Base-by-base conservation (phyloP, 2,113 vertebrate genomes). In the Cercopithecus mona region DNA sequence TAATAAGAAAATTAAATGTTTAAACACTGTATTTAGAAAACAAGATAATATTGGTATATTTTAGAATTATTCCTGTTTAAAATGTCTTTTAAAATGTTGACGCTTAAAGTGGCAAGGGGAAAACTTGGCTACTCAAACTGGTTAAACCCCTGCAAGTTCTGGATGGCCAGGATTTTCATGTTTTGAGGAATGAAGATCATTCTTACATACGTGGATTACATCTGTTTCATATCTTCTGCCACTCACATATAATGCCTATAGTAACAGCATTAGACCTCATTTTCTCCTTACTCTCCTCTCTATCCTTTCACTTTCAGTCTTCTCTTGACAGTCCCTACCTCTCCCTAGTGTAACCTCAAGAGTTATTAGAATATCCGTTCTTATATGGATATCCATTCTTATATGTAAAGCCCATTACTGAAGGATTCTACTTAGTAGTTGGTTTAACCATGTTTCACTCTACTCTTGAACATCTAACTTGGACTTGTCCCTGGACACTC, bases 1-100 rank as follows among this genome's bases (percentile, higher is more conserved):
- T 76, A 93, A 11, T 78, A 81, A 93, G 68, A 96, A 93, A 93
- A 91, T 9, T 84, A 82, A 61, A 72, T 82, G 38, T 50, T 82
- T 64, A 82, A 76, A 90, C 6, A 20, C 17, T 70, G 32, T 48
- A 72, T 38, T 57, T 35, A 85, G 64, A 96, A 95, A 57, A 79
- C 6, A 93, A 25, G 25, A 86, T n/a, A 70, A 89, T 64, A 86
- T 17, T 40, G 4, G 35, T 68, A 10, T 61, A 88, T 79, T 88
- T 91, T 79, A 50, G 59, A 88, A 94, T 73, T 85, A 86, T 76
- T 81, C 48, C 70, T 27, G 83, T 48, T 38, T 32, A 88, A 83
- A 90, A 88, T 84, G 13, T 72, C 55, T 90, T 68, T 90, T 91
- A 50, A 93, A 93, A 91, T 57, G 55, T 4, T 88, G 57, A 76